These are phyloP conservation scores for Alca torda DNA, from an alignment of 2,797 vertebrate genomes.

Conservation along the genomic window DNA sequence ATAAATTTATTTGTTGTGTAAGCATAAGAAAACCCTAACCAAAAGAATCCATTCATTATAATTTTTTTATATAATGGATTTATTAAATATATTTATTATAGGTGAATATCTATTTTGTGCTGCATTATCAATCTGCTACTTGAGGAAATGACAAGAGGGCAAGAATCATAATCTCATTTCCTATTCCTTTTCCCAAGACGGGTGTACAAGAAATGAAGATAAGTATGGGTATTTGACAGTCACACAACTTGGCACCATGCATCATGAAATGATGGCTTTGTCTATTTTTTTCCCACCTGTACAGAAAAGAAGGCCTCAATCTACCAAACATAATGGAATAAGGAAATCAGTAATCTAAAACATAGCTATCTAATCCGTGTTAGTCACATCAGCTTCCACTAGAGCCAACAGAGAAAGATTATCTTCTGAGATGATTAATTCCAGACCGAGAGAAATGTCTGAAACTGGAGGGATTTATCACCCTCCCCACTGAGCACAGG, in stretches of 20 bases:
- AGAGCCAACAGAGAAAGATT: neutral
- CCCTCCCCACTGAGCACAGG: neutral
- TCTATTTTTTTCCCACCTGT: neutral
- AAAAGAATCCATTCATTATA: neutral
- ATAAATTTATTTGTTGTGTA: neutral
- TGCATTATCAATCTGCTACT: neutral
- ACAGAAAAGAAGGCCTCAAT: neutral
- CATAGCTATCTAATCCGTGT: neutral
- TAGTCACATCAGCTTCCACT: neutral
- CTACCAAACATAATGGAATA: neutral
- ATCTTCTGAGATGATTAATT: conserved; percentile 8
- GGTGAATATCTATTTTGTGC: neutral
- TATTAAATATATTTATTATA: neutral
- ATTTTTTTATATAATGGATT: neutral
- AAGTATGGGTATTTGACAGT: neutral
- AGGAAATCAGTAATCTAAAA: conserved; percentile 8
- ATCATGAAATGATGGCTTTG: neutral
- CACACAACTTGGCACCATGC: neutral
- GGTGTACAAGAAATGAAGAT: neutral
- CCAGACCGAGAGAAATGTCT: neutral
- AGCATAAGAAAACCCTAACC: neutral
- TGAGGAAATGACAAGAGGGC: neutral
- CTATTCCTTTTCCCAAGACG: neutral
- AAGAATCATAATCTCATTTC: neutral
- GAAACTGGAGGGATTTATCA: conserved; percentile 8